phyloP scores from a whole-genome alignment of 2,797 vertebrate genomes.

The Paramormyrops hopkinsi region DNA sequence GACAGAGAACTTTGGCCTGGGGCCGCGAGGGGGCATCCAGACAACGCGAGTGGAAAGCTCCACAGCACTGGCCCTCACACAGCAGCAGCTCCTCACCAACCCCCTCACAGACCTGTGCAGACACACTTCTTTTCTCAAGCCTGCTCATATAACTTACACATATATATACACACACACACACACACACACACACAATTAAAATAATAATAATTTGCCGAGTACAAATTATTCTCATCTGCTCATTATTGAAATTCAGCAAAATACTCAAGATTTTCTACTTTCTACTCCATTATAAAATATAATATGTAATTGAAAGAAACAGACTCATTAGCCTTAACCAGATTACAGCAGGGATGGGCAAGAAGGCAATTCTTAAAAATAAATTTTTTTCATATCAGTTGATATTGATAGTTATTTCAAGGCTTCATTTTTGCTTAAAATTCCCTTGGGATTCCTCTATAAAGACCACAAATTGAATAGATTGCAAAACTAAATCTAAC shows the following conservation, averaged over 20 bases:
- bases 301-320: not conserved
- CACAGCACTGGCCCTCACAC: slow-evolving; percentile 87
- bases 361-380: not conserved
- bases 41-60: slow-evolving; percentile 84
- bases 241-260: not conserved
- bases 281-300: not conserved
- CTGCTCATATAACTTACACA: not conserved
- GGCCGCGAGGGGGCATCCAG: slow-evolving; percentile 66
- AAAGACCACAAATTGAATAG: not conserved
- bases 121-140: not conserved
- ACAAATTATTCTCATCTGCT: not conserved
- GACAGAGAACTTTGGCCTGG: slow-evolving; percentile 76
- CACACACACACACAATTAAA: not conserved
- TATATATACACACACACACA: not conserved
- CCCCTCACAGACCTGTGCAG: slow-evolving; percentile 78
- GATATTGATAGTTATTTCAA: not conserved
- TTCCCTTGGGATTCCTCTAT: not conserved
- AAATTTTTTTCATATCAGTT: not conserved
- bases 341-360: not conserved
- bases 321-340: not conserved
- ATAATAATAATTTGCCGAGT: not conserved
- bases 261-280: not conserved
- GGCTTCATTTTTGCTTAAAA: not conserved
- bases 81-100: slow-evolving; percentile 74
- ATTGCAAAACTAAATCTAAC: not conserved